Conservation (phyloP, 1,140 invertebrate species). For the Magallana gigas region DNA sequence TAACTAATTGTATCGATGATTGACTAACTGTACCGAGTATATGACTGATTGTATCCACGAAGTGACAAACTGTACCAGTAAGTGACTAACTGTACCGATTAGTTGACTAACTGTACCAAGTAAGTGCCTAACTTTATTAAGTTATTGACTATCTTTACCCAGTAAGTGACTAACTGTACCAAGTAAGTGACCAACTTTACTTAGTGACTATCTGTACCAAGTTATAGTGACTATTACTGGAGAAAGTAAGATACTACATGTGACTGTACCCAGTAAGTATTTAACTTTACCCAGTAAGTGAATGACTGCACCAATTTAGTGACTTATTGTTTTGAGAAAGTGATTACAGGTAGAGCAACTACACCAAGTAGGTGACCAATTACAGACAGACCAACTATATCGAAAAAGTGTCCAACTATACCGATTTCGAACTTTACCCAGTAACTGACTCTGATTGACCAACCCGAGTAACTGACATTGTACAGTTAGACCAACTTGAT, state of each 20-base stretch:
- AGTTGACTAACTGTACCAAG: not conserved
- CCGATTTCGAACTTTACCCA: not conserved
- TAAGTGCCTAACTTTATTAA: not conserved
- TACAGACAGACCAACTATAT: no score
- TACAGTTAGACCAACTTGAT: not conserved
- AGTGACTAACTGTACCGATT: not conserved
- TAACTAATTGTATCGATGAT: not conserved
- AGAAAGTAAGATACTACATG: no score
- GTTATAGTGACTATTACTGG: no score
- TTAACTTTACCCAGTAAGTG: no score
- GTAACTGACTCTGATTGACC: not conserved
- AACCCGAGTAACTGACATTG: no score
- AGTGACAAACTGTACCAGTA: not conserved
- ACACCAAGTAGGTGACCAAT: no score
- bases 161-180: not conserved
- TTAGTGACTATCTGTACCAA: not conserved
- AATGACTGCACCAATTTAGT: not conserved
- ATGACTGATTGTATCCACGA: no score
- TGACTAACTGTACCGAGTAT: no score
- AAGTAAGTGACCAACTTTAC: not conserved
- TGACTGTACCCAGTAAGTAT: no score
- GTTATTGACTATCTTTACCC: no score
- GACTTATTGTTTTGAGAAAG: no score
- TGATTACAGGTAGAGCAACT: no score
- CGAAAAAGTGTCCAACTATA: not conserved